These are phyloP conservation scores for Anthonomus grandis DNA, from an alignment of 1,140 invertebrate species.

Conservation along the genomic window DNA sequence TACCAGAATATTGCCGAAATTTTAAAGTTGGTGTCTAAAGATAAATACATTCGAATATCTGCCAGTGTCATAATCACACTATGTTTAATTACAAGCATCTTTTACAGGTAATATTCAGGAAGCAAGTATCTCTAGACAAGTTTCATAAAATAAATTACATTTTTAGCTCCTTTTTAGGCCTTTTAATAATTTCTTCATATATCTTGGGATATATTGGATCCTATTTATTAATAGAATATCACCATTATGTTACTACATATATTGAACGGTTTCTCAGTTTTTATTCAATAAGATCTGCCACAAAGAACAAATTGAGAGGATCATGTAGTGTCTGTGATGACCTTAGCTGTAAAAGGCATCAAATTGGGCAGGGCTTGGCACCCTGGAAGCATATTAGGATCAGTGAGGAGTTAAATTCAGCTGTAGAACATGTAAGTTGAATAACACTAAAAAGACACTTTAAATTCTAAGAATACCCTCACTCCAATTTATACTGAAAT, in stretches of 20 bases:
- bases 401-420: conserved; percentile 61
- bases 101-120: conserved; percentile 10
- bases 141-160: background rate
- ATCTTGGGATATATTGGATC: conserved; percentile 29
- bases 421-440: conserved; percentile 67
- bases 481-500: too few species aligned
- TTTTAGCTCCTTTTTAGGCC: conserved; percentile 23
- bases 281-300: conserved; percentile 30
- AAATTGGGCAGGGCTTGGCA: conserved; percentile 48
- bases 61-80: conserved; percentile 18
- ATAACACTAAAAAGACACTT: too few species aligned
- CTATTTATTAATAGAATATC: conserved; percentile 34
- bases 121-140: background rate
- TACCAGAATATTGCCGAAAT: conserved; percentile 17
- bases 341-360: conserved; percentile 52
- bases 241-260: conserved; percentile 12
- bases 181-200: conserved; percentile 29
- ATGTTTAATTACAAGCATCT: background rate
- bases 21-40: conserved; percentile 16
- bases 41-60: conserved; percentile 18
- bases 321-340: conserved; percentile 45
- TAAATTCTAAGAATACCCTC: too few species aligned
- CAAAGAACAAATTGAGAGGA: conserved; percentile 27
- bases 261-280: conserved; percentile 36
- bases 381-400: conserved; percentile 66